phyloP scores from a whole-genome alignment of 2,113 vertebrate species.

The Menidia beryllina region DNA sequence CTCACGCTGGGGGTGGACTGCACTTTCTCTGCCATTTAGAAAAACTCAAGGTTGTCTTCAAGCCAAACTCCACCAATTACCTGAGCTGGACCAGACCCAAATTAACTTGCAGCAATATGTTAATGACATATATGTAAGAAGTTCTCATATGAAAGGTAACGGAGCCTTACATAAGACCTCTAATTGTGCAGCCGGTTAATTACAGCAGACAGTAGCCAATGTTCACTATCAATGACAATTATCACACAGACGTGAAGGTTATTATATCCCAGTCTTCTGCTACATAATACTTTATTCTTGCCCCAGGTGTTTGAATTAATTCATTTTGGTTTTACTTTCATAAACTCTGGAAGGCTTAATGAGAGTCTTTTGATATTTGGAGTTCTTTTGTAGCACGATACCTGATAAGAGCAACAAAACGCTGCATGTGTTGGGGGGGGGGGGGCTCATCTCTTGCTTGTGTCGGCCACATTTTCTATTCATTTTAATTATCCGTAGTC shows the following conservation, averaged over 20 bases:
- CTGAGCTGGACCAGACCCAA: not conserved
- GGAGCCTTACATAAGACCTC: not conserved
- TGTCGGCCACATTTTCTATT: not conserved
- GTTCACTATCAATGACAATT: not conserved
- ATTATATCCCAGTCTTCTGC: not conserved
- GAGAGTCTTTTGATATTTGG: slow-evolving; percentile 3
- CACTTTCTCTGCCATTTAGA: not conserved
- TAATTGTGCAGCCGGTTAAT: not conserved
- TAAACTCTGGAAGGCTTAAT: not conserved
- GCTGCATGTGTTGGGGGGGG: slow-evolving; percentile 3
- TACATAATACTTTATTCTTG: slow-evolving; percentile 1
- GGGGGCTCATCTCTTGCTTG: not conserved
- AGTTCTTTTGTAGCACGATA: not conserved
- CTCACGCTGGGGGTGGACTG: slow-evolving; percentile 4
- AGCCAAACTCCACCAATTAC: not conserved
- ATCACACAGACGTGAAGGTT: not conserved
- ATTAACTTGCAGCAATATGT: not conserved
- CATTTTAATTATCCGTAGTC: slow-evolving; percentile 8
- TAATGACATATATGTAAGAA: too few species aligned
- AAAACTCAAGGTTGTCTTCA: not conserved
- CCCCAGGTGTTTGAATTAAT: slow-evolving; percentile 3
- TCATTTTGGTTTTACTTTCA: slow-evolving; percentile 3
- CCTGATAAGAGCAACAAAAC: not conserved
- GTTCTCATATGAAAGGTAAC: not conserved
- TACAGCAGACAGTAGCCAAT: not conserved